These are phyloP conservation scores for Sternarchorhynchus goeldii DNA, from an alignment of 2,797 vertebrate genomes.

Conservation along the genomic window DNA sequence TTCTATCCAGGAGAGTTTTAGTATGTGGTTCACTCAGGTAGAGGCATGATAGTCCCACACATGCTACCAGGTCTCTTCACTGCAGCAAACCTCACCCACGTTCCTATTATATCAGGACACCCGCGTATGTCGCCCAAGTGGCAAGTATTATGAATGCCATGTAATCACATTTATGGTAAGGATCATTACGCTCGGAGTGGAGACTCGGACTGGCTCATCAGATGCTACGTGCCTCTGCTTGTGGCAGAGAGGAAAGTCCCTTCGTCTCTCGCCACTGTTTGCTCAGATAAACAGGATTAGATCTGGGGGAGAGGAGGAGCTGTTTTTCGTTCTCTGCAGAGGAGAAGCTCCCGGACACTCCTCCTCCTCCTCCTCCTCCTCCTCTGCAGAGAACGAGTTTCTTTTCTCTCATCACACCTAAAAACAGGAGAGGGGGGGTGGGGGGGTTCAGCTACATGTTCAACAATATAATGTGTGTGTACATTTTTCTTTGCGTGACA, in stretches of 20 bases:
- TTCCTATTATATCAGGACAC: slow-evolving; percentile 31
- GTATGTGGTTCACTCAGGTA: background rate
- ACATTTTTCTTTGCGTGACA: background rate
- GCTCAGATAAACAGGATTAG: slow-evolving; percentile 39
- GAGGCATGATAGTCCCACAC: background rate
- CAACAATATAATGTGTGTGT: background rate
- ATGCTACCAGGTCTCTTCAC: background rate
- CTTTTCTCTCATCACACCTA: slow-evolving; percentile 24
- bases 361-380: background rate
- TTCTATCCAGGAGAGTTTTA: background rate
- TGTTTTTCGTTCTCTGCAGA: slow-evolving; percentile 34
- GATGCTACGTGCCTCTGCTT: slow-evolving; percentile 8
- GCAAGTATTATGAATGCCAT: slow-evolving; percentile 32
- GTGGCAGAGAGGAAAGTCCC: slow-evolving; percentile 13
- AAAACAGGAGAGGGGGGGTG: background rate
- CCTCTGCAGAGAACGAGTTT: slow-evolving; percentile 43
- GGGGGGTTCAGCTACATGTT: background rate
- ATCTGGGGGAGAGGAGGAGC: background rate
- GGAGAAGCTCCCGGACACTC: slow-evolving; percentile 28
- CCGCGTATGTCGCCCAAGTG: slow-evolving; percentile 28
- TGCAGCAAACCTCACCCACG: slow-evolving; percentile 28
- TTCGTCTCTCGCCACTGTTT: slow-evolving; percentile 30
- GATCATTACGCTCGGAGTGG: slow-evolving; percentile 13
- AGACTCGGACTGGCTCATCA: slow-evolving; percentile 15
- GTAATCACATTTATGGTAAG: slow-evolving; percentile 41